Conservation (phyloP, 2,888 invertebrate genomes). For the Pollenia labialis region DNA sequence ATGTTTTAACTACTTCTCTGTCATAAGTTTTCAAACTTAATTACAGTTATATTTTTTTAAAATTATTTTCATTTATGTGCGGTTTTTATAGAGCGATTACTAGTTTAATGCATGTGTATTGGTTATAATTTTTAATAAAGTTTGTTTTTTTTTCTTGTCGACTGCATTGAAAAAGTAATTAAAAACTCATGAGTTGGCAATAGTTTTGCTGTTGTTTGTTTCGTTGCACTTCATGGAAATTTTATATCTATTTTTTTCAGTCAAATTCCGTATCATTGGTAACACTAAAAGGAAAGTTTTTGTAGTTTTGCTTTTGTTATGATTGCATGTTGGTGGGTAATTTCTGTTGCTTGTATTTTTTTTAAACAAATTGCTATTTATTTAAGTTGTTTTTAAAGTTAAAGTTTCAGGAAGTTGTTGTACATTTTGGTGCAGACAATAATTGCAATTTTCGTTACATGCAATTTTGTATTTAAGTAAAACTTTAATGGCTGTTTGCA, state of each 20-base stretch:
- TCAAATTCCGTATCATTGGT: background rate
- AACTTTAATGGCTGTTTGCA: background rate
- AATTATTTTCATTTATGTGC: too few relatives aligned
- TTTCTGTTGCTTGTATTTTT: constrained; percentile 10
- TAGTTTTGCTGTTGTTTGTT: constrained; percentile 20
- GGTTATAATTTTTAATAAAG: constrained; percentile 11
- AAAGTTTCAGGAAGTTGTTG: background rate
- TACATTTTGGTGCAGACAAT: background rate
- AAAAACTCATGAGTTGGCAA: constrained; percentile 53
- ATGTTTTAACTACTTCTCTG: too few relatives aligned
- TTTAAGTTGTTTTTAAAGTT: background rate
- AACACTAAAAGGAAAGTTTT: constrained; percentile 6
- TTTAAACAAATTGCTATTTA: constrained; percentile 31
- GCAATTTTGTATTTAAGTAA: background rate
- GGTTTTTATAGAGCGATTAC: background rate
- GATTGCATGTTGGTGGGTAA: constrained; percentile 52
- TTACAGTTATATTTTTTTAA: constrained; percentile 9
- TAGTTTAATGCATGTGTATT: background rate
- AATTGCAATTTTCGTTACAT: background rate
- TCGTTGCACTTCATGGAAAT: constrained; percentile 26
- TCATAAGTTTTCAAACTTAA: background rate
- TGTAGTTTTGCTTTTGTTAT: constrained; percentile 11
- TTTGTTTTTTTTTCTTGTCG: constrained; percentile 20
- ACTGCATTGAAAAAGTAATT: constrained; percentile 64
- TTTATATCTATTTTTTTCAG: background rate